phyloP scores from a whole-genome alignment of 2,113 vertebrate species.

The Leucopsar rothschildi region DNA sequence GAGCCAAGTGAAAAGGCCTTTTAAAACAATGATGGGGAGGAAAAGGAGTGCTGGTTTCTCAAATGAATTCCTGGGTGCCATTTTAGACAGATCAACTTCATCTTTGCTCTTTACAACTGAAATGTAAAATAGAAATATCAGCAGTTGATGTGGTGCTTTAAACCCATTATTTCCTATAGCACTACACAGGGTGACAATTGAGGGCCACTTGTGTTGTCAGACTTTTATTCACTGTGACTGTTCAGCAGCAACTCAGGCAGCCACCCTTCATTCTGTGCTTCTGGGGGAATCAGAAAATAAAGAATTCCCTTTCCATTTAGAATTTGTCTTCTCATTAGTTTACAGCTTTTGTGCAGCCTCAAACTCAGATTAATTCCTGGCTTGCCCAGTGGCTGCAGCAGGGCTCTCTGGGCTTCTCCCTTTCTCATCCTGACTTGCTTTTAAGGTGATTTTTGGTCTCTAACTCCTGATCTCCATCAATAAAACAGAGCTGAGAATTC shows the following conservation, averaged over 20 bases:
- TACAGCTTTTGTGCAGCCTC: not conserved
- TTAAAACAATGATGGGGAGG: not conserved
- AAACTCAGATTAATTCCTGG: not conserved
- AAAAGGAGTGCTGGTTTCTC: not conserved
- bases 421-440: not conserved
- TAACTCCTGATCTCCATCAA: not conserved
- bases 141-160: not conserved
- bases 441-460: not conserved
- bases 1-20: not conserved
- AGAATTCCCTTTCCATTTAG: not conserved
- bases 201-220: not conserved
- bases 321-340: not conserved
- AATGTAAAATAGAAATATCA: not conserved
- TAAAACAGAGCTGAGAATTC: not conserved
- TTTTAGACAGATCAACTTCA: not conserved
- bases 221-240: not conserved
- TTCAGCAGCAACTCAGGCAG: not conserved
- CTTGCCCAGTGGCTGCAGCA: not conserved
- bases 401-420: not conserved
- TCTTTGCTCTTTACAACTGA: not conserved
- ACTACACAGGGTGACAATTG: rapidly evolving
- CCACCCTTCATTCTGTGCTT: not conserved
- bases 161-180: not conserved
- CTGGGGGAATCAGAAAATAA: not conserved
- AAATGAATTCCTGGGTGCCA: not conserved